These are phyloP conservation scores for Anabas testudineus DNA, from an alignment of 2,797 vertebrate species.

Conservation along the genomic window DNA sequence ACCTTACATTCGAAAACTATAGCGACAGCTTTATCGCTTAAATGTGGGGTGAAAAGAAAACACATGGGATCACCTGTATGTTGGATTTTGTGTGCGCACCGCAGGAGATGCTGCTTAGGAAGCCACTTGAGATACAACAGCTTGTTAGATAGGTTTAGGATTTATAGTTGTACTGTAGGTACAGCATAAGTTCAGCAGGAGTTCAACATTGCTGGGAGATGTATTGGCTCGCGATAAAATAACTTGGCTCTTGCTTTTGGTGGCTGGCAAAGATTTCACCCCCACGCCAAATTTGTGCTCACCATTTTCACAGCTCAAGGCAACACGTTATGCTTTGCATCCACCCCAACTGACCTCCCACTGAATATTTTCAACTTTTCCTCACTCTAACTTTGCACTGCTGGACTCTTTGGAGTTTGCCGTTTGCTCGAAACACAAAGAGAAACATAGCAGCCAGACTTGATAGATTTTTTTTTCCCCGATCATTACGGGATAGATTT, in stretches of 20 bases:
- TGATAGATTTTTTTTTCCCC: slow-evolving; percentile 2
- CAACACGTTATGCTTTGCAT: slow-evolving; percentile 43
- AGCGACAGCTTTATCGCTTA: too few relatives aligned
- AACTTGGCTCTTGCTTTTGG: slow-evolving; percentile 57
- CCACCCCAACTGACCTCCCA: slow-evolving; percentile 52
- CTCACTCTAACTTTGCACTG: slow-evolving; percentile 29
- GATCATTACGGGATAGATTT: background rate
- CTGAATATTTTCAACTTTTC: slow-evolving; percentile 42
- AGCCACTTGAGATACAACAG: background rate
- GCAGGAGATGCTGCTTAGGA: background rate
- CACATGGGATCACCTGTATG: background rate
- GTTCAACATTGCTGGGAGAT: slow-evolving; percentile 42
- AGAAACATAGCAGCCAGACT: background rate
- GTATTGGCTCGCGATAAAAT: slow-evolving; percentile 55
- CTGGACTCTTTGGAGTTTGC: slow-evolving; percentile 5
- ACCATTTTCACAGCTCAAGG: slow-evolving; percentile 55
- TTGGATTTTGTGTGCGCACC: background rate
- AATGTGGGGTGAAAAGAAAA: too few relatives aligned
- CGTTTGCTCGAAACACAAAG: background rate
- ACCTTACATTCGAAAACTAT: too few relatives aligned
- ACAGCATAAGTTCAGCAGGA: slow-evolving; percentile 31
- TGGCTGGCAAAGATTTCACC: slow-evolving; percentile 57
- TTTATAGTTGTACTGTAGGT: slow-evolving; percentile 3
- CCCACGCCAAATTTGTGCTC: slow-evolving; percentile 40
- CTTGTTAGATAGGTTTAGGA: background rate